Evolutionary conservation across 53 echinoderm and acorn worm genomes (phyloP).

Genomic region (Zoroaster sp.): DNA sequence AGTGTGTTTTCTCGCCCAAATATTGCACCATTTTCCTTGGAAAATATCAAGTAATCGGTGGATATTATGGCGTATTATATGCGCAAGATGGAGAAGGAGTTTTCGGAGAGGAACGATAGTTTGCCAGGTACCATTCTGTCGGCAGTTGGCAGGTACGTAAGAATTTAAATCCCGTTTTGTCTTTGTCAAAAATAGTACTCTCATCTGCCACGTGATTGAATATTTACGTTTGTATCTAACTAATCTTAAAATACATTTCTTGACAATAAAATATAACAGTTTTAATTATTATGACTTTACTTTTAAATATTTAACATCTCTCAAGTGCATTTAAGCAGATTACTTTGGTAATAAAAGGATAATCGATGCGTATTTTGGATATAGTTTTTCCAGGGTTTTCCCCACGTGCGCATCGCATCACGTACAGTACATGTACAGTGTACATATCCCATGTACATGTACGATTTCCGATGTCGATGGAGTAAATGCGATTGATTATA

Average conservation of each 20-base stretch:
- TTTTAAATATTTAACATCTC: background rate
- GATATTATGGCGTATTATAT: constrained; percentile 62
- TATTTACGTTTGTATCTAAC: constrained; percentile 32
- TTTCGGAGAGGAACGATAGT: constrained; percentile 15
- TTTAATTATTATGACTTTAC: background rate
- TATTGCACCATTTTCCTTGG: constrained; percentile 25
- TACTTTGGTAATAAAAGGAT: background rate
- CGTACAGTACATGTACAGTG: no score
- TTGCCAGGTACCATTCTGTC: constrained; percentile 18
- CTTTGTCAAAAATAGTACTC: constrained; percentile 49
- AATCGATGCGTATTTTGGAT: background rate
- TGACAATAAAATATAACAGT: background rate
- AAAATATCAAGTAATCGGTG: background rate
- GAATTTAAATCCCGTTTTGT: constrained; percentile 37
- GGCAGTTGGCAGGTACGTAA: constrained; percentile 32
- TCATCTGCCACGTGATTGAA: constrained; percentile 36
- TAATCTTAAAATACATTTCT: background rate
- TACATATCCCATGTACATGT: no score
- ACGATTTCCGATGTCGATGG: no score
- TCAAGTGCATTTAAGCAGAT: background rate
- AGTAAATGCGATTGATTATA: no score
- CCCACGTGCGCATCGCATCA: background rate
- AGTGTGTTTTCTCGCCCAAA: constrained; percentile 43
- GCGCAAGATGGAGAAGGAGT: constrained; percentile 61
- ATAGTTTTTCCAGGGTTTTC: background rate